Evolutionary conservation across 1,140 invertebrate species (phyloP).

Genomic region (Dendroctonus valens): DNA sequence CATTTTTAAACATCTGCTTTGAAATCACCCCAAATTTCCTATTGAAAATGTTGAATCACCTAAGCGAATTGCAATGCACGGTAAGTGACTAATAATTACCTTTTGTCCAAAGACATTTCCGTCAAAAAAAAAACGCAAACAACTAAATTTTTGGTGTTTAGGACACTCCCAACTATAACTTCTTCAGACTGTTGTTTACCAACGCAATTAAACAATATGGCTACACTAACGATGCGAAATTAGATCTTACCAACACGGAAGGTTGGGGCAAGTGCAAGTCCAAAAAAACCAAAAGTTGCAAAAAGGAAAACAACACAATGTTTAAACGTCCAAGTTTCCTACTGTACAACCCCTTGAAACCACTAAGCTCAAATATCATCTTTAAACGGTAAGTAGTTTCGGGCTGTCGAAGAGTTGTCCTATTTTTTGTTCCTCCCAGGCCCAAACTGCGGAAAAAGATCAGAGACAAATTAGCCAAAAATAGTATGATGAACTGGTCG

Average conservation of each 20-base stretch:
- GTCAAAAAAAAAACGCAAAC: neutral
- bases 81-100: constrained; percentile 30
- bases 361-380: constrained; percentile 33
- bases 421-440: constrained; percentile 1
- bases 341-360: constrained; percentile 27
- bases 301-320: constrained; percentile 49
- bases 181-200: constrained; percentile 59
- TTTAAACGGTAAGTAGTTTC: constrained; percentile 27
- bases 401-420: neutral
- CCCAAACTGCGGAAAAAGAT: constrained; percentile 37
- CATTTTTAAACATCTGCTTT: constrained; percentile 59
- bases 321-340: constrained; percentile 30
- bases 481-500: constrained; percentile 57
- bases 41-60: constrained; percentile 60
- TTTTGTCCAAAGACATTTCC: neutral
- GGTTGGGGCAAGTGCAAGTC: constrained; percentile 50
- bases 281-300: constrained; percentile 37
- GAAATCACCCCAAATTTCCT: constrained; percentile 61
- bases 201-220: constrained; percentile 58
- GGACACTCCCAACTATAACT: constrained; percentile 63
- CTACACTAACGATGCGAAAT: constrained; percentile 52
- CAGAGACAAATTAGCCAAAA: constrained; percentile 29
- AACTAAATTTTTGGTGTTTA: constrained; percentile 34
- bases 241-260: constrained; percentile 56
- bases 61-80: constrained; percentile 58